Percentiles rank a stretch among this genome's conserved stretches.
phyloP scores from a whole-genome alignment of 64 coral and sea anemone genomes.

The Stichodactyla mertensii region DNA sequence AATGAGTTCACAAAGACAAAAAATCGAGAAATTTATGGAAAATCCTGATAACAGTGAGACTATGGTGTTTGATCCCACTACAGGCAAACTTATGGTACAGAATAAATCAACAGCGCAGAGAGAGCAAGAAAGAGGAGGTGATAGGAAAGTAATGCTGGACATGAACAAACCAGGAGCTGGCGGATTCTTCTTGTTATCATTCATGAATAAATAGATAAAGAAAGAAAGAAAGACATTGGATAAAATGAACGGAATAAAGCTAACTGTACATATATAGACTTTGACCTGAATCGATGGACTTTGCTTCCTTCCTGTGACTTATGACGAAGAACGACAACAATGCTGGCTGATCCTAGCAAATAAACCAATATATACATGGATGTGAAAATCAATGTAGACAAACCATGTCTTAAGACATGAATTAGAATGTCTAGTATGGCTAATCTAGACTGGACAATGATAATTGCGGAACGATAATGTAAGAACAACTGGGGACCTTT shows the following conservation, averaged over 20 bases:
- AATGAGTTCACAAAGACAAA: constrained; percentile 11
- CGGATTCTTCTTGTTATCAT: neutral
- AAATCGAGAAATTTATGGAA: neutral
- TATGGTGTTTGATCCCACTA: constrained; percentile 12
- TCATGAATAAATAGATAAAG: neutral
- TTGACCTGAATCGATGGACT: neutral
- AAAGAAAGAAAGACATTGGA: neutral
- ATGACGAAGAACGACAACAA: neutral
- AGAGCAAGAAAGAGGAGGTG: neutral
- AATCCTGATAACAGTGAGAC: neutral
- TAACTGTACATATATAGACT: neutral
- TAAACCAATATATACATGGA: no score
- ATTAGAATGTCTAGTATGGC: no score
- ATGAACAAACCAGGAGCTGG: constrained; percentile 18
- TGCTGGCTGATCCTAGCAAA: no score
- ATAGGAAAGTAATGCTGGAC: constrained; percentile 15
- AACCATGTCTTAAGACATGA: no score
- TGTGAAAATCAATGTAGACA: no score
- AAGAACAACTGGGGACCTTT: no score
- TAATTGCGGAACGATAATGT: no score
- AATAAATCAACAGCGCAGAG: neutral
- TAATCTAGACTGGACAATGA: no score
- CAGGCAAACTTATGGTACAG: constrained; percentile 9
- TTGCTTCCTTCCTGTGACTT: neutral
- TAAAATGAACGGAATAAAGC: neutral